Percentiles rank a stretch among this genome's conserved stretches.
phyloP scores from a whole-genome alignment of 1,140 invertebrate species.

The Tachypleus tridentatus region DNA sequence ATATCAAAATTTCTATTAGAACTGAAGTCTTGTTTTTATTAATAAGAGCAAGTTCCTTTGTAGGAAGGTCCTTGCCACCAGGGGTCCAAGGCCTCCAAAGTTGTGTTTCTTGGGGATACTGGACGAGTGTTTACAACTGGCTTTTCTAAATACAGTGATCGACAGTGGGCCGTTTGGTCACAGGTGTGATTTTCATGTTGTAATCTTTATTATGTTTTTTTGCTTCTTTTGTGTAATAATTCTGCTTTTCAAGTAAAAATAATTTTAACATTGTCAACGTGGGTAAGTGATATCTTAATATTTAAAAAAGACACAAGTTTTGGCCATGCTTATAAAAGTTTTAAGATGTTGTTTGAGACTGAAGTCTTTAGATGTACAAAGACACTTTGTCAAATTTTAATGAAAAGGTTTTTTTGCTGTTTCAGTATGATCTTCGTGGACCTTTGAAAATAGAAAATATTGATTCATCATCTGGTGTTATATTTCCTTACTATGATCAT shows the following conservation, averaged over 20 bases:
- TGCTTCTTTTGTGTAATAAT: no score
- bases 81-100: conserved; percentile 68
- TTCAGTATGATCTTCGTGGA: conserved; percentile 50
- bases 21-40: no score
- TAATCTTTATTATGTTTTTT: no score
- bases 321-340: no score
- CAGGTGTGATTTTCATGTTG: conserved; percentile 34
- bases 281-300: no score
- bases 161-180: conserved; percentile 80
- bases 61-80: conserved; percentile 72
- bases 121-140: conserved; percentile 73
- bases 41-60: conserved; percentile 9
- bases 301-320: no score
- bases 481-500: conserved; percentile 85
- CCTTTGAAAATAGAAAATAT: conserved; percentile 68
- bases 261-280: no score
- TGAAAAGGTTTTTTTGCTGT: not conserved
- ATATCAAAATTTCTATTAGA: no score
- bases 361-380: no score
- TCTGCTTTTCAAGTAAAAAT: no score
- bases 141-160: conserved; percentile 76
- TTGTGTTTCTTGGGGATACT: conserved; percentile 66
- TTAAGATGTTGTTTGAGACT: no score
- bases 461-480: conserved; percentile 80
- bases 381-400: no score